Base-by-base conservation (phyloP, 2,888 invertebrate species). In the Pimpla rufipes region DNA sequence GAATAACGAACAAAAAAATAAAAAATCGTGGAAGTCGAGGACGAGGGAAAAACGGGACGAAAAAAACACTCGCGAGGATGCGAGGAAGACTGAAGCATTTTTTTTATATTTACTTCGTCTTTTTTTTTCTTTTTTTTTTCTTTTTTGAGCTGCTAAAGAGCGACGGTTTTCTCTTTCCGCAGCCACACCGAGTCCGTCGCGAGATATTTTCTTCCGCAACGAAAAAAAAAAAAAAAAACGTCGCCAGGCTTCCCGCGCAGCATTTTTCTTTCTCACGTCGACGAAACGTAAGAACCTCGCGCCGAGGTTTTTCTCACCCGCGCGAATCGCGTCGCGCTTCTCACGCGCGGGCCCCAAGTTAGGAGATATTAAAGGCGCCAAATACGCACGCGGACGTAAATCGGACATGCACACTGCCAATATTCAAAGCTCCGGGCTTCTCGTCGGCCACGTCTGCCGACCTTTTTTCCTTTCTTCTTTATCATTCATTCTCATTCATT, bases 371-470 rank as follows among this genome's bases (percentile, higher is more conserved):
- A 7, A 35, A 35, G 35, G 29, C 13, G 18, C n/a, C n/a, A 76
- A 76, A 52, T 37, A 52, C 40, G 66, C 79, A 79, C 75, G 45
- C 80, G 75, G 50, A 59, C 18, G 74, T 74, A 64, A 68, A 52
- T 55, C 52, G 64, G 47, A 55, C 55, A 79, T 81, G 80, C 80
- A 81, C 80, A 81, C 80, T 81, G 80, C 80, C 80, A 81, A 75
- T 70, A 35, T 59, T 59, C 29, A 59, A 29, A 29, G 8, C 35
- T 29, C 23, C 55, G 55, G 55, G 55, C 55, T 21, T 21, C n/a
- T 57, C 10, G 13, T 23, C 57, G 35, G 57, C 35, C 57, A n/a
- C 35, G n/a, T 59, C 35, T 35, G 57, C 35, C 57, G 4, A 59
- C 2, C 13, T 35, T 8, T n/a, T 70, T 10, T 3, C 0, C 0